phyloP scores from a whole-genome alignment of 2,888 invertebrate genomes.

The Morpho achilles region DNA sequence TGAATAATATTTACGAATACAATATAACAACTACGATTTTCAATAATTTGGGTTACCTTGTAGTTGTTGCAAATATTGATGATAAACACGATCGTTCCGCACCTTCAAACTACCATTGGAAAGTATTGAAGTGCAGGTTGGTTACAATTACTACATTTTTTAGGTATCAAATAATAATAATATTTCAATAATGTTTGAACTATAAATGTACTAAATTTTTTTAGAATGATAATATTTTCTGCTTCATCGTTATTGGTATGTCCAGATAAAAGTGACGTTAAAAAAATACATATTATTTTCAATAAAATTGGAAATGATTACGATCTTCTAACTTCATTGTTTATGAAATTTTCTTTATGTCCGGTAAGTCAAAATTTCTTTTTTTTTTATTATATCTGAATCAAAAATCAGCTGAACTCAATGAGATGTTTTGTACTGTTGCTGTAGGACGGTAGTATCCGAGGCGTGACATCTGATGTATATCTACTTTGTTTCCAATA shows the following conservation, averaged over 20 bases:
- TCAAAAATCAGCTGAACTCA: no score
- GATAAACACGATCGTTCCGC: constrained; percentile 71
- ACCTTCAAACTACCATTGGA: constrained; percentile 71
- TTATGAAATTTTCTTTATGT: constrained; percentile 55
- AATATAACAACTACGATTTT: constrained; percentile 63
- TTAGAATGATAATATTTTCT: constrained; percentile 70
- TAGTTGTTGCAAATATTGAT: constrained; percentile 52
- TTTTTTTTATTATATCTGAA: background rate
- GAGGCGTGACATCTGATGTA: constrained; percentile 43
- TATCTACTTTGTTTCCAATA: constrained; percentile 61
- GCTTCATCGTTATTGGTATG: constrained; percentile 60
- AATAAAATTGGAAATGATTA: constrained; percentile 57
- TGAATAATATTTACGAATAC: constrained; percentile 26
- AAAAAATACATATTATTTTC: constrained; percentile 61
- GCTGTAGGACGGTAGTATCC: constrained; percentile 50
- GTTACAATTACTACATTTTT: background rate
- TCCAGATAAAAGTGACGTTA: constrained; percentile 59
- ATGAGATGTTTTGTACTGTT: no score
- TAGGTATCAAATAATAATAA: background rate
- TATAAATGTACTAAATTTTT: constrained; percentile 2
- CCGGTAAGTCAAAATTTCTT: constrained; percentile 45
- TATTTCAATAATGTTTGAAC: background rate
- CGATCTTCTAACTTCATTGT: constrained; percentile 55
- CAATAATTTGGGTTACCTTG: constrained; percentile 50
- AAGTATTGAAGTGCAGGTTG: constrained; percentile 69